A percentile compares a stretch with the other conserved stretches of the same genome.
These are phyloP conservation scores for Rhynchonycteris naso DNA, from an alignment of 2,797 vertebrate species.

Conservation along the genomic window DNA sequence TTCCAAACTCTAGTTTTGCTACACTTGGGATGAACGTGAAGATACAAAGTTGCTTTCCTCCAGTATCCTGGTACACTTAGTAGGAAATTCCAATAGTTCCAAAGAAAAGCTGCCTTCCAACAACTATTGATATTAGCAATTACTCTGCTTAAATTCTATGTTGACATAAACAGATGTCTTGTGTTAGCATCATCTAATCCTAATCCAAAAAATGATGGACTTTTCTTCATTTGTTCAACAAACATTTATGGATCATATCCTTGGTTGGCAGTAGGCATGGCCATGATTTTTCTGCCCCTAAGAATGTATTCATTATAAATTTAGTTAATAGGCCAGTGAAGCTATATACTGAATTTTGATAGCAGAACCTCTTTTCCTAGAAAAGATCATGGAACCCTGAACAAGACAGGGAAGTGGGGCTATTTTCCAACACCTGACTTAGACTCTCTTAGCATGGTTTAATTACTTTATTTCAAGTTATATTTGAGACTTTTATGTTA, in stretches of 20 bases:
- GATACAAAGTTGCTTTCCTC: background rate
- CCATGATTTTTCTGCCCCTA: background rate
- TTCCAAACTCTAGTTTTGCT: background rate
- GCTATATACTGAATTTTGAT: background rate
- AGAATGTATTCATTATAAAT: background rate
- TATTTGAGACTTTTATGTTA: background rate
- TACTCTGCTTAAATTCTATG: background rate
- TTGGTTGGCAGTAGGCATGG: background rate
- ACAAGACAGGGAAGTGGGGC: background rate
- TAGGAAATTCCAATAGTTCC: background rate
- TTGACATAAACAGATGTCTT: constrained; percentile 13
- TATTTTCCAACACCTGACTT: background rate
- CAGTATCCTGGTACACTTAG: background rate
- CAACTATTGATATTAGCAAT: background rate
- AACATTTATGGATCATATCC: background rate
- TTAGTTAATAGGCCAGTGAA: background rate
- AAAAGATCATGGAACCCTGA: background rate
- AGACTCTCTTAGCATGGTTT: background rate
- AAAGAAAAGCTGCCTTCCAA: background rate
- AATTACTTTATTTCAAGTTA: constrained; percentile 18
- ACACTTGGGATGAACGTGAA: background rate
- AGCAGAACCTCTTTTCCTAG: background rate
- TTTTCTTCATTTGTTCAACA: constrained; percentile 29
- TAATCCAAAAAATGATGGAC: background rate
- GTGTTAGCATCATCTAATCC: background rate